Evolutionary conservation across 2,888 invertebrate genomes (phyloP), one percentile per base, ranked within the genome.

Genomic region (Strigamia transsilvanica): DNA sequence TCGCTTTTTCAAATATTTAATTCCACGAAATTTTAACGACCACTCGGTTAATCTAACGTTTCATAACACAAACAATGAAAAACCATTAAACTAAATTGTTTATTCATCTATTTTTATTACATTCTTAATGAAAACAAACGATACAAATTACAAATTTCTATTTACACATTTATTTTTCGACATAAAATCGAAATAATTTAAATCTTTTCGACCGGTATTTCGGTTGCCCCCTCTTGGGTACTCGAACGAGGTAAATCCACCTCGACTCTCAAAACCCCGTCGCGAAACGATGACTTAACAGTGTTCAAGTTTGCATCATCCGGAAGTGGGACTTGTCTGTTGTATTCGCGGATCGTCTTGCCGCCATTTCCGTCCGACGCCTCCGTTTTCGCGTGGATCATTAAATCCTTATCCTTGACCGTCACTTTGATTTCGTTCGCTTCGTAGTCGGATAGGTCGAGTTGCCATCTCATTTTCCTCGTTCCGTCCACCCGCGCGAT

Each of bases 351-450:
- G 7, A 80, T 38, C 32, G 81, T 80, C 9, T 83, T 41, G 2
- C 82, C 82, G 6, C 83, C 83, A 51, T 83, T 83, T 12, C 81
- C 56, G 15, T 81, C 61, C 13, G 77, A 82, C n/a, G 82, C 81
- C 13, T 82, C 83, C n/a, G 66, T n/a, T 13, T 81, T 83, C 10
- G 84, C 84, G n/a, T 80, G n/a, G 12, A 84, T 46, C 0, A 81
- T 84, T 15, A 84, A 41, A 56, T 82, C 80, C 42, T 82, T 79
- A 18, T 84, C 77, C 81, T 82, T 84, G 7, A 84, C 46, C 18
- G 82, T 83, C 1, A 84, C 81, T 12, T 82, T 83, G 18, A 84
- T 83, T 42, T 84, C 82, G 51, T 84, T 83, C 7, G 84, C 84
- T 46, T 83, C 79, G 82, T 84, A 83, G 5, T 84, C 83, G 41